Evolutionary conservation across 2,888 invertebrate genomes (phyloP), one percentile per base, ranked within the genome.

Genomic region (Epistrophe eligans): DNA sequence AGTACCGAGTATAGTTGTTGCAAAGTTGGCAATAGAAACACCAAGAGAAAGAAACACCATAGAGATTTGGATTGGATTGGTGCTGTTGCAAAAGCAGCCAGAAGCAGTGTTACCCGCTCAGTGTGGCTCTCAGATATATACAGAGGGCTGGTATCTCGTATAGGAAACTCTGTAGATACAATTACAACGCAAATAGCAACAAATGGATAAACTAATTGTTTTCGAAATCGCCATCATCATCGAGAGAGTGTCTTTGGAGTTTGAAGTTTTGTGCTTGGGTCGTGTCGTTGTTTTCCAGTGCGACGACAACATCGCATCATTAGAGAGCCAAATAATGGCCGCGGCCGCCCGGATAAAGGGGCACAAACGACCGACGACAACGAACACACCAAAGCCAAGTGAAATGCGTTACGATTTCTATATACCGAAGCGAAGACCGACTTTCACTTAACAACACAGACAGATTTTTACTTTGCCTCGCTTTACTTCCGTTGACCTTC

Each of bases 401-500:
- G 83, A 87, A 87, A 87, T 87, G 87, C 87, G 87, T 87, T 87
- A 87, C 87, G 87, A 87, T 87, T 87, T 87, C 83, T 87, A 24
- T 24, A 24, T 24, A 87, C 35, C 64, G 45, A 45, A 64, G 64
- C 28, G 19, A 60, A 60, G 83, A 79, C 83, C 87, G 83, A 87
- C 87, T 87, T 87, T 87, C 87, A 87, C 87, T 87, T 82, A 87
- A 72, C 74, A 50, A 28, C 66, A 87, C 74, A 60, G 66, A 58
- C 79, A 72, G 79, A 76, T 80, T 79, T 81, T 85, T 77, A 81
- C 66, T 81, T 85, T 85, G 77, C 62, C 64, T 87, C 79, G 79
- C 83, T 87, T 87, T 83, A 87, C 87, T 87, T 87, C 87, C 87
- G 87, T 76, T 87, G 83, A 87, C 87, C 87, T 87, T 87, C 87